phyloP scores from a whole-genome alignment of 53 echinoderm and acorn worm species.

The Echinometra lucunter region DNA sequence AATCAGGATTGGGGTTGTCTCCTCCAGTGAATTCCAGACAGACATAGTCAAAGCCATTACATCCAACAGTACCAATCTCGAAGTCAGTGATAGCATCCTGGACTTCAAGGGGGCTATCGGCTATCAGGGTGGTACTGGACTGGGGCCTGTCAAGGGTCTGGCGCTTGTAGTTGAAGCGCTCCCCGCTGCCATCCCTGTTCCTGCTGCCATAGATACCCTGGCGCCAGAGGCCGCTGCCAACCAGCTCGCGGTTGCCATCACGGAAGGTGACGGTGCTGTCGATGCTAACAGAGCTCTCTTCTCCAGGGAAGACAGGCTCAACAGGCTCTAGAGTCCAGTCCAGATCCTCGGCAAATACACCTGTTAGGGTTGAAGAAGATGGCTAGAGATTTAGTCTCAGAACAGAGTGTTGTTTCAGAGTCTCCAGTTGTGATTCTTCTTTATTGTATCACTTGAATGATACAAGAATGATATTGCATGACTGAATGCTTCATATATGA shows the following conservation, averaged over 20 bases:
- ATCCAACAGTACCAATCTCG: constrained; percentile 92
- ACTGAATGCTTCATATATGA: background rate
- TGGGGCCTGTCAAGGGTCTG: constrained; percentile 77
- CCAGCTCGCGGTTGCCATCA: constrained; percentile 79
- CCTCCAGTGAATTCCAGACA: constrained; percentile 95
- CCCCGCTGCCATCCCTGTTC: constrained; percentile 80
- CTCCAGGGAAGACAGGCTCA: constrained; percentile 79
- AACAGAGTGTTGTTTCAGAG: background rate
- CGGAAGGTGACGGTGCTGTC: constrained; percentile 71
- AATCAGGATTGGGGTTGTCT: constrained; percentile 85
- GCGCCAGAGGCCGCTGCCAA: constrained; percentile 88
- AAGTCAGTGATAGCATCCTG: constrained; percentile 75
- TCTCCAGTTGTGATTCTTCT: background rate
- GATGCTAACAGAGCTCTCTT: constrained; percentile 73
- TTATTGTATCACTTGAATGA: background rate
- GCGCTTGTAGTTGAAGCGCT: constrained; percentile 75
- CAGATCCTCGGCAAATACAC: constrained; percentile 86
- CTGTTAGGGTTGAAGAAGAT: constrained; percentile 62
- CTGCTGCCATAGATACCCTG: constrained; percentile 87
- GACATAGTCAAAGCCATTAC: constrained; percentile 77
- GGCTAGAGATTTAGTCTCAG: background rate
- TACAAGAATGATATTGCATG: background rate
- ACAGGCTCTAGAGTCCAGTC: constrained; percentile 74
- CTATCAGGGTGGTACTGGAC: constrained; percentile 73
- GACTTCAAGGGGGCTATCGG: constrained; percentile 77